Evolutionary conservation across 2,888 invertebrate species (phyloP).

Genomic region (Cepaea hortensis): DNA sequence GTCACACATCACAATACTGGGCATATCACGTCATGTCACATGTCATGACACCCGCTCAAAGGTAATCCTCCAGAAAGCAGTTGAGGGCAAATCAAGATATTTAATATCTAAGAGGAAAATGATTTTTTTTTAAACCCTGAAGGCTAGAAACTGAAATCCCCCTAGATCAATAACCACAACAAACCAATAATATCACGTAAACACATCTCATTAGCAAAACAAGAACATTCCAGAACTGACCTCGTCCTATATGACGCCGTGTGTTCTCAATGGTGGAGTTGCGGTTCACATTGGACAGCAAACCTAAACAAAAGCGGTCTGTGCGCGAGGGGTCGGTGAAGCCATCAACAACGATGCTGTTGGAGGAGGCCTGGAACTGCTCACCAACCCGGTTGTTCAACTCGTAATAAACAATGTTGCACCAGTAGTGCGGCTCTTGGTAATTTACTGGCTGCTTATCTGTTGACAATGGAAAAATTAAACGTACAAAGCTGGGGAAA

Average conservation of each 20-base stretch:
- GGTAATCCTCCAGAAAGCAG: too few species aligned
- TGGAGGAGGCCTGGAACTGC: slow-evolving; percentile 80
- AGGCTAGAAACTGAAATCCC: too few species aligned
- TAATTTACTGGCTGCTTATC: slow-evolving; percentile 73
- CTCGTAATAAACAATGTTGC: slow-evolving; percentile 98
- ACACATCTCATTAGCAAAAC: too few species aligned
- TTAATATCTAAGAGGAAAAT: too few species aligned
- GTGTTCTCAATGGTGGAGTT: slow-evolving; percentile 99
- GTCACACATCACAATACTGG: too few species aligned
- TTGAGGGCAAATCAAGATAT: too few species aligned
- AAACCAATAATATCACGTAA: too few species aligned
- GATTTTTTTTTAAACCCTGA: too few species aligned
- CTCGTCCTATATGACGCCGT: slow-evolving; percentile 97
- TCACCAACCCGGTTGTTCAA: slow-evolving; percentile 98
- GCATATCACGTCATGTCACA: too few species aligned
- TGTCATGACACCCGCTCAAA: too few species aligned
- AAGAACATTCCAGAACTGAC: slow-evolving; percentile 74
- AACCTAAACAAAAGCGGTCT: slow-evolving; percentile 92
- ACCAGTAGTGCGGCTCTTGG: slow-evolving; percentile 97
- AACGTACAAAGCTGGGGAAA: too few species aligned
- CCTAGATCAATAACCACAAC: too few species aligned
- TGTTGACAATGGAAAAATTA: neutral
- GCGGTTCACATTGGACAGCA: slow-evolving; percentile 97
- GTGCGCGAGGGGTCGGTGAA: slow-evolving; percentile 93
- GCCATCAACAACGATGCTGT: slow-evolving; percentile 92